A percentile compares a stretch with the other conserved stretches of the same genome.
These are phyloP conservation scores for Tichodroma muraria DNA, from an alignment of 2,113 vertebrate species.

Conservation along the genomic window DNA sequence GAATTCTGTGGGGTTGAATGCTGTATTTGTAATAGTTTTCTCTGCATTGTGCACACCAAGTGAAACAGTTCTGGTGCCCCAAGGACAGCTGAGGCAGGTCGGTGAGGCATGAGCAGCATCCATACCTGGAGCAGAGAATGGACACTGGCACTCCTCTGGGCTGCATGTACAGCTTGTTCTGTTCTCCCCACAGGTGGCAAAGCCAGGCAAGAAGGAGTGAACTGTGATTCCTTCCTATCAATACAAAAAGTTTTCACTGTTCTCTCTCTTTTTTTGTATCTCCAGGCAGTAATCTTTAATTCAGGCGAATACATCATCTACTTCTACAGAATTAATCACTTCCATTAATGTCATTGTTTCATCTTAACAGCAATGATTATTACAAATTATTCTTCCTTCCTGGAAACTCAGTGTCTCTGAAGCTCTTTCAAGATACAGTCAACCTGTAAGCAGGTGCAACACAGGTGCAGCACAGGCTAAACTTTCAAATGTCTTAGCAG, in stretches of 20 bases:
- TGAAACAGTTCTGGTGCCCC: neutral
- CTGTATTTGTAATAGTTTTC: neutral
- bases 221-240: neutral
- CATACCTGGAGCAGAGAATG: neutral
- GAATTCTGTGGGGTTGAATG: neutral
- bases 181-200: neutral
- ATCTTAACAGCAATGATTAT: neutral
- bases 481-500: neutral
- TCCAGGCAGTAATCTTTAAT: neutral
- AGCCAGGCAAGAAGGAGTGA: neutral
- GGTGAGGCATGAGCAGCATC: neutral
- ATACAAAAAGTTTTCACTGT: neutral
- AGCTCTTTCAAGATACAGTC: neutral
- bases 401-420: neutral
- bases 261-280: neutral
- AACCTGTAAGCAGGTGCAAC: neutral
- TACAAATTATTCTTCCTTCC: neutral
- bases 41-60: fast-evolving
- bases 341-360: neutral
- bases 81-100: neutral
- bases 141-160: neutral
- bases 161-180: neutral
- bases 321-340: neutral
- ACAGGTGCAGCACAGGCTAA: neutral
- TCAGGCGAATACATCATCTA: neutral